phyloP scores from a whole-genome alignment of 2,888 invertebrate species.

The Alitta virens region DNA sequence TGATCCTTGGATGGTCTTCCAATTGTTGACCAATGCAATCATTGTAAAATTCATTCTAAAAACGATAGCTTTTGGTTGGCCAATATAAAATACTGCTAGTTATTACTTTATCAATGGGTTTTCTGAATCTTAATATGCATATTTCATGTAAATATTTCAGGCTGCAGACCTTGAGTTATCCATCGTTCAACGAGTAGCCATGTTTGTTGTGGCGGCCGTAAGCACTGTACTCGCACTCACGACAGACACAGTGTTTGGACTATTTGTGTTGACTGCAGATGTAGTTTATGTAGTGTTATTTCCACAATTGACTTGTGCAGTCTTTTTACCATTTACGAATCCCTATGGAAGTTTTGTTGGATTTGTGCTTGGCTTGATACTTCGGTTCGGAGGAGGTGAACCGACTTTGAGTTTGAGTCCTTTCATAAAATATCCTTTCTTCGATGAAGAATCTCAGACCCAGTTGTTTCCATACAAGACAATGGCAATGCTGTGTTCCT shows the following conservation, averaged over 20 bases:
- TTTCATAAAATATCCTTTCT: conserved; percentile 77
- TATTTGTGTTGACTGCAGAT: conserved; percentile 41
- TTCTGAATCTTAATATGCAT: too few relatives aligned
- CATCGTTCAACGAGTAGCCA: conserved; percentile 3
- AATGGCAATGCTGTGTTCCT: conserved; percentile 84
- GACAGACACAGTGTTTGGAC: background rate
- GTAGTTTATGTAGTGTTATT: conserved; percentile 47
- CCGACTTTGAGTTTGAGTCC: conserved; percentile 77
- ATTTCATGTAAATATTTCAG: too few relatives aligned
- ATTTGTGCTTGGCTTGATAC: conserved; percentile 72
- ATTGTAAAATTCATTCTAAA: too few relatives aligned
- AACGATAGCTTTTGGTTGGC: too few relatives aligned
- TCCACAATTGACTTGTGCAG: conserved; percentile 42
- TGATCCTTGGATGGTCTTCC: too few relatives aligned
- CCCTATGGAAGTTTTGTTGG: conserved; percentile 39
- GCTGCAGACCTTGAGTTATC: conserved; percentile 7
- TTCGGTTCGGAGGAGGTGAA: conserved; percentile 83
- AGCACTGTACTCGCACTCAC: conserved; percentile 8
- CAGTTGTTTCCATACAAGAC: conserved; percentile 95
- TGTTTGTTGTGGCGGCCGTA: conserved; percentile 7
- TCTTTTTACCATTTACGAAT: conserved; percentile 38
- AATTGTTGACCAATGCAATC: too few relatives aligned
- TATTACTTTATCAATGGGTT: too few relatives aligned
- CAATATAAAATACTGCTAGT: too few relatives aligned
- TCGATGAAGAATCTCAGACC: conserved; percentile 61